phyloP scores from a whole-genome alignment of 2,797 vertebrate species.

The Ambastaia sidthimunki region DNA sequence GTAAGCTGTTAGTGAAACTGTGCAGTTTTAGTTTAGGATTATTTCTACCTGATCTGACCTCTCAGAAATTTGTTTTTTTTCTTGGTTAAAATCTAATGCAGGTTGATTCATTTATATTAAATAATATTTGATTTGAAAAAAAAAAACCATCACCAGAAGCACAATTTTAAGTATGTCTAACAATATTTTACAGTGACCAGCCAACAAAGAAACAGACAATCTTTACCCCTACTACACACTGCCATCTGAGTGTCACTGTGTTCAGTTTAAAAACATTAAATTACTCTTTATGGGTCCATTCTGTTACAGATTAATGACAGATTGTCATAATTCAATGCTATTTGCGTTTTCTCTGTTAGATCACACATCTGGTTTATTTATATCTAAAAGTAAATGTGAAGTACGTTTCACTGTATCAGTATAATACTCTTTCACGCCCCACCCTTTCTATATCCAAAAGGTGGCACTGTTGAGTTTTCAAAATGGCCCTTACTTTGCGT shows the following conservation, averaged over 20 bases:
- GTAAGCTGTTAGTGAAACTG: neutral
- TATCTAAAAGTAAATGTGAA: no score
- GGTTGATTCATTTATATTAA: neutral
- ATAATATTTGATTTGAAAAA: neutral
- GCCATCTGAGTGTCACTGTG: no score
- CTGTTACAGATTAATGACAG: no score
- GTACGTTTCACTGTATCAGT: no score
- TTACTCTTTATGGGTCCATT: no score
- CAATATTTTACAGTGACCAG: no score
- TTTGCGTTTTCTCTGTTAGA: neutral
- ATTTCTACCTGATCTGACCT: neutral
- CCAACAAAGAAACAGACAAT: no score
- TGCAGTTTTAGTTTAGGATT: no score
- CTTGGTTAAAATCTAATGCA: neutral
- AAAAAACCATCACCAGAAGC: neutral
- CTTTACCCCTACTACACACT: no score
- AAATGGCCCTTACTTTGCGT: constrained; percentile 41
- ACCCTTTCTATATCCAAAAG: constrained; percentile 80
- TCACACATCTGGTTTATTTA: neutral
- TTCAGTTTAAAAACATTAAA: no score
- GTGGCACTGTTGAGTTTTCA: constrained; percentile 94
- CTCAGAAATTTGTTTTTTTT: neutral
- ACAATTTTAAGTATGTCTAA: no score
- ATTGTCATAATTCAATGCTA: no score
- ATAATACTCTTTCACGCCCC: neutral